Percentiles rank a stretch among this genome's conserved stretches.
Evolutionary conservation across 2,888 invertebrate genomes (phyloP).

Genomic region (Orchesella flavescens): DNA sequence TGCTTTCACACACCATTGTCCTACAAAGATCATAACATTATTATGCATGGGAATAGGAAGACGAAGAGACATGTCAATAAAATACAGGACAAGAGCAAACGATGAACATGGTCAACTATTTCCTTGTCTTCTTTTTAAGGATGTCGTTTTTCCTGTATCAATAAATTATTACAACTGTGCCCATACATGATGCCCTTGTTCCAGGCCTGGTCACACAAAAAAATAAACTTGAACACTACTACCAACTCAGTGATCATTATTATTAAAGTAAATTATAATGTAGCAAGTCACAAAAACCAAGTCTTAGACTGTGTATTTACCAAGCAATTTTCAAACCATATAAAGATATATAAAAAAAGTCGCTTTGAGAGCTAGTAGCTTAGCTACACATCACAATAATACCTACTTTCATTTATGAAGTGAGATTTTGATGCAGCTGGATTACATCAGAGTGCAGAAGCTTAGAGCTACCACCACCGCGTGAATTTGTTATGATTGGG

Average conservation of each 20-base stretch:
- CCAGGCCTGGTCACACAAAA: no score
- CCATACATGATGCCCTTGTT: background rate
- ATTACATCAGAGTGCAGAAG: background rate
- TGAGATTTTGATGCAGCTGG: background rate
- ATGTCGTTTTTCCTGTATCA: constrained; percentile 26
- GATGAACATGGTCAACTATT: constrained; percentile 42
- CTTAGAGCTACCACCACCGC: constrained; percentile 33
- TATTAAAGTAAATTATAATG: constrained; percentile 41
- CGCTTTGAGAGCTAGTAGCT: no score
- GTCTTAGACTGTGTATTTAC: background rate
- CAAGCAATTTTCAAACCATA: no score
- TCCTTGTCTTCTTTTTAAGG: constrained; percentile 24
- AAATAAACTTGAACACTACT: constrained; percentile 1
- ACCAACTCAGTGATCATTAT: background rate
- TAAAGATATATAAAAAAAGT: no score
- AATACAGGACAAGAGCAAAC: constrained; percentile 56
- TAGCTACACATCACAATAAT: no score
- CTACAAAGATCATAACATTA: constrained; percentile 53
- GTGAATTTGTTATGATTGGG: constrained; percentile 59
- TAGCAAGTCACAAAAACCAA: background rate
- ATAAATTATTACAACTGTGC: constrained; percentile 16
- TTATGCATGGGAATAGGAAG: constrained; percentile 53
- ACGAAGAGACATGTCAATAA: constrained; percentile 63
- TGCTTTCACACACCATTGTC: constrained; percentile 13
- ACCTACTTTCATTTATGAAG: no score